Conservation (phyloP, 2,797 vertebrate species). For the Hemibagrus guttatus region DNA sequence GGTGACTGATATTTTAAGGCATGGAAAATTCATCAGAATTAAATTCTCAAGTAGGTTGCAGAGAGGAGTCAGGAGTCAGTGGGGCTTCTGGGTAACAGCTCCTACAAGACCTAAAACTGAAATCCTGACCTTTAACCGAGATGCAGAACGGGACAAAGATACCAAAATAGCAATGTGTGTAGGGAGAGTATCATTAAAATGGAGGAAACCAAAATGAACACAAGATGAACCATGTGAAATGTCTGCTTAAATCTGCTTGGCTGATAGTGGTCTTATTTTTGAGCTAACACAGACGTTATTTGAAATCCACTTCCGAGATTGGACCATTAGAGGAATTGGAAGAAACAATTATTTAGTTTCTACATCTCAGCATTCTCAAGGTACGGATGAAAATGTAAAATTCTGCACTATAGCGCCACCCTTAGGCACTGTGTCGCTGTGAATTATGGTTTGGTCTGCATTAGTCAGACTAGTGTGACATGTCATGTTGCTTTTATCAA, state of each 20-base stretch:
- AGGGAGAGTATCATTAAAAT: not conserved
- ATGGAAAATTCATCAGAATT: not conserved
- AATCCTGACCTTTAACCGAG: conserved; percentile 9
- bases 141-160: not conserved
- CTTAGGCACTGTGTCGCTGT: not conserved
- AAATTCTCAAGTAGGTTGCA: not conserved
- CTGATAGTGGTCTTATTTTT: not conserved
- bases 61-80: not conserved
- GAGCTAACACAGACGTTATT: not conserved
- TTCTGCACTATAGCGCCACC: not conserved
- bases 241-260: not conserved
- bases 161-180: not conserved
- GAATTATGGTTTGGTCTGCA: not conserved
- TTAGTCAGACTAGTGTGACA: not conserved
- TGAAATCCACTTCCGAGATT: not conserved
- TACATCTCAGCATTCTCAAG: not conserved
- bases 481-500: not conserved
- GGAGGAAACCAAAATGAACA: not conserved
- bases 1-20: not conserved
- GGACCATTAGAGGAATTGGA: not conserved
- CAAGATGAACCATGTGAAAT: not conserved
- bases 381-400: not conserved
- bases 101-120: not conserved
- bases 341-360: no score
- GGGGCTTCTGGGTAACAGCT: not conserved